Evolutionary conservation across 2,797 vertebrate species (phyloP).

Genomic region (Lemur catta): DNA sequence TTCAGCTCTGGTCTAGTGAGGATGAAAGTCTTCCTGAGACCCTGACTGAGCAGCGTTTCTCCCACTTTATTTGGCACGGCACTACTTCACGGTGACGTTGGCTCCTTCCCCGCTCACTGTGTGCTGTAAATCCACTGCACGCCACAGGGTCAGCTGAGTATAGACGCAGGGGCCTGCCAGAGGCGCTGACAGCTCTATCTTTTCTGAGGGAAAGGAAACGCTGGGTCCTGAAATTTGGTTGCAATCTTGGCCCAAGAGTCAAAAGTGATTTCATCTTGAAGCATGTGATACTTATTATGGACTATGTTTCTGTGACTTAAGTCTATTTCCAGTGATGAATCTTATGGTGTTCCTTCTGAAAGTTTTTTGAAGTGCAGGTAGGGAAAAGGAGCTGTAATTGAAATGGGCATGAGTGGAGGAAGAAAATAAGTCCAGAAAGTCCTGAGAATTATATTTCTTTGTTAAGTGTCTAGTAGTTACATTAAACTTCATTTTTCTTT

Average conservation of each 20-base stretch:
- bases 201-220: neutral
- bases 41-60: neutral
- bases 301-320: neutral
- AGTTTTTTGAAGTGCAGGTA: neutral
- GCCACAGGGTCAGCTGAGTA: slow-evolving; percentile 38
- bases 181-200: slow-evolving; percentile 59
- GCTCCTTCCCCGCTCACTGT: neutral
- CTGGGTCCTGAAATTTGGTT: neutral
- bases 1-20: neutral
- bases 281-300: neutral
- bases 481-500: neutral
- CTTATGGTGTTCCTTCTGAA: neutral
- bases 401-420: neutral
- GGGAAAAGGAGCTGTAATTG: neutral
- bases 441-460: neutral
- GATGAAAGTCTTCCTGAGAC: slow-evolving; percentile 39
- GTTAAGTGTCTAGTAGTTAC: neutral
- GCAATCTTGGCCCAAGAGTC: neutral
- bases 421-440: neutral
- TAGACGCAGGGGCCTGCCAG: slow-evolving; percentile 36
- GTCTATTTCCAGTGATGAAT: neutral
- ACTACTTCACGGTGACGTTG: neutral
- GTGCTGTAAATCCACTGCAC: slow-evolving; percentile 42
- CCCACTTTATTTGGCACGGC: neutral
- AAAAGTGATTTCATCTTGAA: slow-evolving; percentile 30